Conservation (phyloP, 2,797 vertebrate species). For the Falco biarmicus region DNA sequence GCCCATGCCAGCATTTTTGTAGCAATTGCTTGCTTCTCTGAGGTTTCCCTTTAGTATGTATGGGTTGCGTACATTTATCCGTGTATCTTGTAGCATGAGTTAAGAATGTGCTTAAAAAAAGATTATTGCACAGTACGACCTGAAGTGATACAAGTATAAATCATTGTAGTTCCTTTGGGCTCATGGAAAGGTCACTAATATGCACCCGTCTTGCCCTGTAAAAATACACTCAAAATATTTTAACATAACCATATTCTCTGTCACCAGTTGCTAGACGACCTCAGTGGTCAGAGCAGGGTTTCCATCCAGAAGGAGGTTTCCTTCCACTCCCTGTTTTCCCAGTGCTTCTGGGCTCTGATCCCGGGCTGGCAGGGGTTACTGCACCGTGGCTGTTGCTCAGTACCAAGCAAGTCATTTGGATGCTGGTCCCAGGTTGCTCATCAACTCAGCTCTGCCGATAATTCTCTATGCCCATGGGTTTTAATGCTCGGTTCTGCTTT, state of each 20-base stretch:
- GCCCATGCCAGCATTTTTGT: not conserved
- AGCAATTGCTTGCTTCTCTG: not conserved
- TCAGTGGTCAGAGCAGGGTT: not conserved
- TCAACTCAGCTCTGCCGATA: not conserved
- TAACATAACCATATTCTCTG: not conserved
- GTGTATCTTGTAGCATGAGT: not conserved
- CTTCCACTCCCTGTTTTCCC: not conserved
- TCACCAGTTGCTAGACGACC: not conserved
- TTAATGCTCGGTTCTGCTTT: not conserved
- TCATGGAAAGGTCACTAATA: not conserved
- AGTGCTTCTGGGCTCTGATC: accelerated
- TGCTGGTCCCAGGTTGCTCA: not conserved
- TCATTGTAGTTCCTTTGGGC: not conserved
- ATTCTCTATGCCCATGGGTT: not conserved
- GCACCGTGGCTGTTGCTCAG: not conserved
- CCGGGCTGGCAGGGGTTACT: not conserved
- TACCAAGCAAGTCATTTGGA: not conserved
- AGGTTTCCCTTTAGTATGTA: not conserved
- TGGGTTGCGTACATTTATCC: not conserved
- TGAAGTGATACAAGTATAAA: not conserved
- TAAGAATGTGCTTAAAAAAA: not conserved
- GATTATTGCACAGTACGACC: not conserved
- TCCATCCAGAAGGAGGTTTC: not conserved
- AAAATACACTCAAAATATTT: not conserved
- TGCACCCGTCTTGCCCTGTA: not conserved